Percentiles rank a stretch among this genome's conserved stretches.
Evolutionary conservation across 2,888 invertebrate species (phyloP).

Genomic region (Sturmia bella): DNA sequence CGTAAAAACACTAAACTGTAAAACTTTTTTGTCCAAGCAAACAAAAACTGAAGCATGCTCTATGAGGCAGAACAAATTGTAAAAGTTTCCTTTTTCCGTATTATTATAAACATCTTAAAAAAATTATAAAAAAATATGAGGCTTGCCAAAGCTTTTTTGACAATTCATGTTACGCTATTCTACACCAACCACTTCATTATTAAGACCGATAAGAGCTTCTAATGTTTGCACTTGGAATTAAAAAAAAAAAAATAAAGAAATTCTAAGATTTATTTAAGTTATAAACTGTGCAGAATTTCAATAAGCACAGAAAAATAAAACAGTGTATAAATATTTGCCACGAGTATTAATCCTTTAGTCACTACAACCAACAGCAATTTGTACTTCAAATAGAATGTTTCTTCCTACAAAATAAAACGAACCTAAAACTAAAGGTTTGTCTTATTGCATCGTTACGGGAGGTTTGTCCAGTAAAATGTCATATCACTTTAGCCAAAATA

Average conservation of each 20-base stretch:
- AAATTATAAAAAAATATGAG: no score
- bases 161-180: neutral
- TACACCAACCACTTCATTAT: neutral
- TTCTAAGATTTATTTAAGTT: conserved; percentile 7
- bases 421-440: neutral
- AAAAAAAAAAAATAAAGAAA: neutral
- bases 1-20: no score
- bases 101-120: no score
- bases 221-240: neutral
- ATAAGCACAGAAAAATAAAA: neutral
- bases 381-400: neutral
- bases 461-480: conserved; percentile 2
- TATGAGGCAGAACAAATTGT: neutral
- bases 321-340: conserved; percentile 1
- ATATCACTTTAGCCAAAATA: neutral
- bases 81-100: no score
- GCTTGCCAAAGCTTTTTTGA: no score
- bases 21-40: neutral
- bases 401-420: neutral
- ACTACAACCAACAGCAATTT: neutral
- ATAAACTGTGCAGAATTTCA: neutral
- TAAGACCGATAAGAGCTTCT: neutral
- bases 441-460: neutral
- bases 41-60: neutral
- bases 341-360: conserved; percentile 13